Evolutionary conservation across 2,113 vertebrate species (phyloP), one percentile per base, ranked within the genome.

Genomic region (Vulpes lagopus): DNA sequence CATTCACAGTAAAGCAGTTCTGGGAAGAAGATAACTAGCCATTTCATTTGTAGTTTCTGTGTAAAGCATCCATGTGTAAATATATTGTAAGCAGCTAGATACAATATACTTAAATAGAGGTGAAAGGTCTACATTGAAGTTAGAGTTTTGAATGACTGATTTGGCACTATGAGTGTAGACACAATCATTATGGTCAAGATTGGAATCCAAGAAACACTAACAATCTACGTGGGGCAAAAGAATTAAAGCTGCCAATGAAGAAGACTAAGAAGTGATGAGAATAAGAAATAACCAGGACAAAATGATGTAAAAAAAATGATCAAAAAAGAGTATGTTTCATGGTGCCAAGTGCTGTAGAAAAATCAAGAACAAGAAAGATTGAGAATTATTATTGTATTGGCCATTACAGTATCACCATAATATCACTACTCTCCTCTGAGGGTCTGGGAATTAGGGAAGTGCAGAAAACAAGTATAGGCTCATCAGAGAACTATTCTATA

Each of bases 241-340:
- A 83, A 62, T 20, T 22, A 71, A 93, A 82, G 14, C 20, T 84
- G 22, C 35, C 55, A 74, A n/a, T 35, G 53, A 93, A 65, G 38
- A 25, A 60, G 30, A 76, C 11, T 22, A 3, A 79, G 57, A 76
- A 76, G n/a, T 51, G 14, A 74, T 35, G 57, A 78, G 43, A 84
- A 74, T 27, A 67, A 94, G 16, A 89, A 94, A 73, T 55, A 84
- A 67, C 10, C 12, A 71, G 71, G 76, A 78, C 20, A 78, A 49
- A 95, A 65, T 14, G 32, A 17, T 38, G 27, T 76, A 57, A 11
- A 3, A 25, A 5, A 64, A 94, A 35, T 30, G 3, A 62, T 0
- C 0, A 97, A 14, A 10, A 83, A 89, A 80, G 19, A 22, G 35
- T 30, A 51, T 35, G 30, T 2, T 67, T 59, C 30, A 23, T 35